These are phyloP conservation scores for Hesperophylax magnus DNA, from an alignment of 1,140 invertebrate species.

Conservation along the genomic window DNA sequence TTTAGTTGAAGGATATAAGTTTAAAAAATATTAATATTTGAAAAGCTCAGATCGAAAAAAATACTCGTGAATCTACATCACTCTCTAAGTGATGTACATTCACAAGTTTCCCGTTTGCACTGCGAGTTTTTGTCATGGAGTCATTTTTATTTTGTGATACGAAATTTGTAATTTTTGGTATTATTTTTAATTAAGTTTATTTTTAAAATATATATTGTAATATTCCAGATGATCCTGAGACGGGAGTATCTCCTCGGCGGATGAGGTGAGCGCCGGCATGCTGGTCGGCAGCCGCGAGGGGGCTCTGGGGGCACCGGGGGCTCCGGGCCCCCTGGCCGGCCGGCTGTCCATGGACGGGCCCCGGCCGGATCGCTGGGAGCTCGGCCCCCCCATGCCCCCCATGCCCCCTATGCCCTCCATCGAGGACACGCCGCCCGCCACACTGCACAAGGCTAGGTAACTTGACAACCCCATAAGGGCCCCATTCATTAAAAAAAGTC, in stretches of 20 bases:
- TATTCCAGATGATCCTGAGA: conserved; percentile 34
- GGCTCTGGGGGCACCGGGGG: background rate
- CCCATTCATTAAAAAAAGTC: too few relatives aligned
- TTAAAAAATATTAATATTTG: too few relatives aligned
- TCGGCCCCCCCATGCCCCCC: conserved; percentile 16
- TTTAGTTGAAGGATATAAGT: too few relatives aligned
- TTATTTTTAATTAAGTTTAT: too few relatives aligned
- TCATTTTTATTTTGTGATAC: too few relatives aligned
- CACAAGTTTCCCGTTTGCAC: too few relatives aligned
- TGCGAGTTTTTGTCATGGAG: too few relatives aligned
- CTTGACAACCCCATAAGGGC: background rate
- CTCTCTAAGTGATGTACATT: too few relatives aligned
- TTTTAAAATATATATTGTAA: background rate
- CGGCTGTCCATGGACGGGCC: conserved; percentile 5
- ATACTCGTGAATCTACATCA: too few relatives aligned
- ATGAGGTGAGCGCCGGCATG: conserved; percentile 27
- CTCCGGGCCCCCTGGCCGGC: conserved; percentile 3
- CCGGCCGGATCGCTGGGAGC: conserved; percentile 7
- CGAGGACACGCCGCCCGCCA: conserved; percentile 25
- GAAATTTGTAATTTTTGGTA: too few relatives aligned
- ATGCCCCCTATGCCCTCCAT: conserved; percentile 7
- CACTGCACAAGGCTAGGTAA: conserved; percentile 28
- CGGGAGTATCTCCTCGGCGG: conserved; percentile 18
- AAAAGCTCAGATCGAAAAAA: too few relatives aligned
- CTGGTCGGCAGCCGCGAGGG: conserved; percentile 32